Conservation (phyloP, 1,140 invertebrate species). For the Drosophila kanapiae region DNA sequence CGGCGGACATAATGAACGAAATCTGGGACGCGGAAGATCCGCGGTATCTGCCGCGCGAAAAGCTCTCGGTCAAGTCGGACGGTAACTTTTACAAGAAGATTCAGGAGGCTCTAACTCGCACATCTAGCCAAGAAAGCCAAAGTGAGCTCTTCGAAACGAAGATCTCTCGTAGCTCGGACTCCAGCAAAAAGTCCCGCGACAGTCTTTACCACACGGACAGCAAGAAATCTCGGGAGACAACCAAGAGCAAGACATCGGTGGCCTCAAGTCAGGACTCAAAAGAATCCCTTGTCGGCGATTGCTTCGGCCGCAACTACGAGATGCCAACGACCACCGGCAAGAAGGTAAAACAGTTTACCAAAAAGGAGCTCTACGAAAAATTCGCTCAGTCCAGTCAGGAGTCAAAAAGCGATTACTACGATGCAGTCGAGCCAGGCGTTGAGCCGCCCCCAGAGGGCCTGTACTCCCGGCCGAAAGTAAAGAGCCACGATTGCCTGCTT, state of each 20-base stretch:
- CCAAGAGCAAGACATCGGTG: conserved; percentile 87
- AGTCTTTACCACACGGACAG: conserved; percentile 88
- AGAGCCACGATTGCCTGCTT: conserved; percentile 87
- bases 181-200: conserved; percentile 88
- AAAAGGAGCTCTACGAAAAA: conserved; percentile 85
- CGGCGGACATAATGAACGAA: conserved; percentile 86
- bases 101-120: conserved; percentile 87
- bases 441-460: conserved; percentile 51
- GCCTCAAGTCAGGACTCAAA: conserved; percentile 90
- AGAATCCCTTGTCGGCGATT: conserved; percentile 79
- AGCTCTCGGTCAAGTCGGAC: conserved; percentile 89
- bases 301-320: conserved; percentile 81
- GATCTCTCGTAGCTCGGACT: conserved; percentile 88
- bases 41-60: conserved; percentile 88
- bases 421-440: conserved; percentile 82
- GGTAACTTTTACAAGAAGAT: conserved; percentile 89
- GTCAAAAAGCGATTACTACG: conserved; percentile 88
- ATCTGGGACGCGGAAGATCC: conserved; percentile 90
- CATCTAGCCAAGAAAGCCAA: conserved; percentile 89
- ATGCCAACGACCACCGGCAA: conserved; percentile 85
- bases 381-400: conserved; percentile 88
- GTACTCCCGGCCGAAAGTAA: conserved; percentile 80
- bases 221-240: conserved; percentile 88
- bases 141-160: conserved; percentile 89
- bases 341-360: conserved; percentile 78